Conservation (phyloP, 2,888 invertebrate genomes). For the Sesia bembeciformis region DNA sequence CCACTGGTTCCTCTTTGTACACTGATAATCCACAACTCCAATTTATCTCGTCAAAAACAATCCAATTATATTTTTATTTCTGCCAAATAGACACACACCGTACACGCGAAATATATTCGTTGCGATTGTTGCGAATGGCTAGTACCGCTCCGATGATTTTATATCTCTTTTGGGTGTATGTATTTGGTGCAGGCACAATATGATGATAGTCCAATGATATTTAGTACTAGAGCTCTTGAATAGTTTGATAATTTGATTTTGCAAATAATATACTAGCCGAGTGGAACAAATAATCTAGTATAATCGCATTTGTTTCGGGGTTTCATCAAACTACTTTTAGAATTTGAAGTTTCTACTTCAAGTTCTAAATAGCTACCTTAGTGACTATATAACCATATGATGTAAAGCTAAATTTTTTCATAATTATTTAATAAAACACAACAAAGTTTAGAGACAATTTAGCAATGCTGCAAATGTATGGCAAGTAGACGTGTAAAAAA, state of each 20-base stretch:
- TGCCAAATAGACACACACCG: slow-evolving; percentile 39
- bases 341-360: no score
- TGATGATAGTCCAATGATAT: neutral
- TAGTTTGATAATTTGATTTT: neutral
- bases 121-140: slow-evolving; percentile 16
- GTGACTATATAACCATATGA: no score
- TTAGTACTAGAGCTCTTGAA: neutral
- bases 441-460: no score
- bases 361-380: no score
- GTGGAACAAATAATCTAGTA: no score
- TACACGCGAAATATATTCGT: slow-evolving; percentile 36
- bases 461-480: no score
- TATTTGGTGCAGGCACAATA: neutral
- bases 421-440: no score
- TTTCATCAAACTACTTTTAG: no score
- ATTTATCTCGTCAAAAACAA: slow-evolving; percentile 57
- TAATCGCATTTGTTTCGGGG: no score
- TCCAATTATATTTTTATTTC: slow-evolving; percentile 63
- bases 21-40: slow-evolving; percentile 28
- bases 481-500: no score
- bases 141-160: slow-evolving; percentile 27
- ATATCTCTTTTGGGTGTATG: slow-evolving; percentile 17
- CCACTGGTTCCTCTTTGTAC: neutral
- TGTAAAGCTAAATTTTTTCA: no score
- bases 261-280: neutral